Base-by-base conservation (phyloP, 2,888 invertebrate genomes). In the Trichogramma evanescens region DNA sequence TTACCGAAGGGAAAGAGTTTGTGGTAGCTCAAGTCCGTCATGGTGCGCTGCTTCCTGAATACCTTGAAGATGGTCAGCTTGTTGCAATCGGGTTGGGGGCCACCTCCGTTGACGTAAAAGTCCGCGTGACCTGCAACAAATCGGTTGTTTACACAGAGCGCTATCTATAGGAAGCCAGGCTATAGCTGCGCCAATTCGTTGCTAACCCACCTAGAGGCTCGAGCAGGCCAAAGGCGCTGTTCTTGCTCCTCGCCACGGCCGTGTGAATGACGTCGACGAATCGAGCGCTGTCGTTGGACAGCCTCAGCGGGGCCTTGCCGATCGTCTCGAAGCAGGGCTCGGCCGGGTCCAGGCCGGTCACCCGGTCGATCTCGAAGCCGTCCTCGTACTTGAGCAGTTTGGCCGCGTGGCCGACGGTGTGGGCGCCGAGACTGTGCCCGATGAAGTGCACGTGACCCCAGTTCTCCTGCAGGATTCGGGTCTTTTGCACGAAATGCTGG, bases 251-350 rank as follows among this genome's bases (percentile, higher is more conserved):
- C 52, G 81, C 78, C 0, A 82, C 84, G 62, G 86, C 85, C 0
- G 86, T 86, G 68, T 87, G 86, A 61, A 86, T 84, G 42, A 86
- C 79, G 65, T 86, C 86, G 0, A 86, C 84, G 55, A 82, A 84
- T 42, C 80, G 78, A 0, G 86, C 86, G 26, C 26, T 26, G 26
- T 26, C 26, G 63, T 86, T 85, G 0, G 77, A 72, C 4, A 74
- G 72, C 66, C 84, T 83, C 62, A 87, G 69, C 6, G 82, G 78
- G 63, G 84, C 81, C 5, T 39, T 7, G 1, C 71, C 58, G 59
- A 39, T 43, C 26, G 5, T 13, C 5, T 58, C 58, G 8, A 62
- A 59, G 8, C 62, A 62, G 4, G 58, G 62, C 4, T 50, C 52
- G 9, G 58, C 62, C 5, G 62, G 58, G 53, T 62, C 62, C 4